Evolutionary conservation across 1,140 invertebrate genomes (phyloP).

Genomic region (Eupeodes corollae): DNA sequence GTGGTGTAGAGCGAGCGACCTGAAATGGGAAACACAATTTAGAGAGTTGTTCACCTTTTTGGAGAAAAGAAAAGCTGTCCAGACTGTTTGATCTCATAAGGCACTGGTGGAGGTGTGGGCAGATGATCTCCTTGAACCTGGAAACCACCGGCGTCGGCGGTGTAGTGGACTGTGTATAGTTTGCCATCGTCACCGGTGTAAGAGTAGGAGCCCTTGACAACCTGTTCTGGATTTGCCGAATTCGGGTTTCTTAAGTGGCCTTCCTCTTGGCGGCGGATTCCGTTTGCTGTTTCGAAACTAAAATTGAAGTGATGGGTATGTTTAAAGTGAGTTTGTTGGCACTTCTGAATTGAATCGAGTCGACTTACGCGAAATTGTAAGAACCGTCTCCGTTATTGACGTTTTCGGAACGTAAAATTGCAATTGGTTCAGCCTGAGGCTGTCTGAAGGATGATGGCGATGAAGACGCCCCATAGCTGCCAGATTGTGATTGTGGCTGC

Average conservation of each 20-base stretch:
- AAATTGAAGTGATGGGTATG: conserved; percentile 10
- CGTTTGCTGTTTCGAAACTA: conserved; percentile 48
- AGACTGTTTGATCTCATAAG: conserved; percentile 41
- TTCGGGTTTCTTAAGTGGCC: conserved; percentile 42
- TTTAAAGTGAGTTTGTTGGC: neutral
- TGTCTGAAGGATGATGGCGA: neutral
- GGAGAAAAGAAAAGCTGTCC: conserved; percentile 12
- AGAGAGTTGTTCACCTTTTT: neutral
- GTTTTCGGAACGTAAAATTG: conserved; percentile 45
- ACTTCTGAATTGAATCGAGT: neutral
- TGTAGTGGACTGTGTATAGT: conserved; percentile 58
- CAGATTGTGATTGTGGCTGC: conserved; percentile 2
- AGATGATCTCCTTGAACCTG: conserved; percentile 61
- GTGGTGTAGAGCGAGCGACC: conserved; percentile 1
- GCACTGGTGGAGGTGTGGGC: conserved; percentile 54
- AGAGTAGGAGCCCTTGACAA: conserved; percentile 51
- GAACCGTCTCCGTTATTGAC: conserved; percentile 42
- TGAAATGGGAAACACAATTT: neutral
- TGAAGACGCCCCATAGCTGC: conserved; percentile 4
- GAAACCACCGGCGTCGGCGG: conserved; percentile 47
- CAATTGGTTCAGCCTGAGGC: conserved; percentile 25
- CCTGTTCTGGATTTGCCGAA: conserved; percentile 41
- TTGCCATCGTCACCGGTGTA: conserved; percentile 48
- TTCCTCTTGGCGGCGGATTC: conserved; percentile 43
- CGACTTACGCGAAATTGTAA: conserved; percentile 47